Conservation (phyloP, 2,888 invertebrate species). For the Limenitis camilla region DNA sequence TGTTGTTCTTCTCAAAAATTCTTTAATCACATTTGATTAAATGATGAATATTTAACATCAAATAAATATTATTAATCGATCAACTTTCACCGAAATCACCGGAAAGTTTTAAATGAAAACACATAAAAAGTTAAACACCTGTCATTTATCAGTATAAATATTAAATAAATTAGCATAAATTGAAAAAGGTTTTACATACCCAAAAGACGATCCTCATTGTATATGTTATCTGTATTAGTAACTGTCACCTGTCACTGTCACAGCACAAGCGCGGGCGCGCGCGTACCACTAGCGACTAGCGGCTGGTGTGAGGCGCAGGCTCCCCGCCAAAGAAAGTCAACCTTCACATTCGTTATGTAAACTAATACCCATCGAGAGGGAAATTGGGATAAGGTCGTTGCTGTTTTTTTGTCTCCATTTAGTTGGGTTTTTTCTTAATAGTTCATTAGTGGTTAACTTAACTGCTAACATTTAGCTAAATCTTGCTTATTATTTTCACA, state of each 20-base stretch:
- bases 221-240: constrained; percentile 43
- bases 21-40: too few species aligned
- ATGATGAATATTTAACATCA: not conserved
- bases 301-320: constrained; percentile 39
- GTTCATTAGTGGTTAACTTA: not conserved
- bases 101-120: not conserved
- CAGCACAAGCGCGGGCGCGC: constrained; percentile 65
- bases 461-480: too few species aligned
- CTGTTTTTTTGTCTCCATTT: constrained; percentile 13
- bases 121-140: not conserved
- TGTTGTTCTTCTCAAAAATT: too few species aligned
- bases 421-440: constrained; percentile 9
- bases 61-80: not conserved
- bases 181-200: constrained; percentile 41
- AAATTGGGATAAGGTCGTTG: constrained; percentile 32
- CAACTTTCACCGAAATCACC: not conserved
- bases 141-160: too few species aligned
- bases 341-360: constrained; percentile 72
- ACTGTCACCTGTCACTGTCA: constrained; percentile 35
- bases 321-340: constrained; percentile 62
- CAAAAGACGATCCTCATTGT: constrained; percentile 68
- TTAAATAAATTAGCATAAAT: too few species aligned
- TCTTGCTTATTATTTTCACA: too few species aligned
- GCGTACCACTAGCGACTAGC: constrained; percentile 52
- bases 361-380: constrained; percentile 28